Conservation (phyloP, 2,797 vertebrate genomes). For the Intellagama lesueurii region DNA sequence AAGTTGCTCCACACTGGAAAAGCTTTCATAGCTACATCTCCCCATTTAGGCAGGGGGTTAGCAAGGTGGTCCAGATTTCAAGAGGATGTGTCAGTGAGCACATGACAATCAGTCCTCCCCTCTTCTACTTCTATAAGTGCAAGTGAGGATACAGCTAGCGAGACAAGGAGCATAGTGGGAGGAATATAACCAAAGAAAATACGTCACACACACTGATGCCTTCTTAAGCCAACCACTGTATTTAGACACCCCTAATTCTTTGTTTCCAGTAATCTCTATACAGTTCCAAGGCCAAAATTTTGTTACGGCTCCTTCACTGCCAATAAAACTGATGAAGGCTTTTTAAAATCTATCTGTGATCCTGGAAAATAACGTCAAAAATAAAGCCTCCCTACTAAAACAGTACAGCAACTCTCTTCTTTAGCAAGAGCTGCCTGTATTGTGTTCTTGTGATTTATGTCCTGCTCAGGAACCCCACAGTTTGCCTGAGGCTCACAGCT, state of each 20-base stretch:
- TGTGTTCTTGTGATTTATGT: neutral
- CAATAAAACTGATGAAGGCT: no score
- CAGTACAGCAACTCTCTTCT: neutral
- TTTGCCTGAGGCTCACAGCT: conserved; percentile 25
- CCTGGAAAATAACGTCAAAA: neutral
- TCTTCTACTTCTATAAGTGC: neutral
- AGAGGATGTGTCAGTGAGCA: no score
- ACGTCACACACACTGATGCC: neutral
- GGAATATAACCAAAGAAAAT: neutral
- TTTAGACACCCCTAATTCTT: neutral
- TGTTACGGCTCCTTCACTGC: neutral
- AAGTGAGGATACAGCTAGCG: neutral
- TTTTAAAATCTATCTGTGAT: neutral
- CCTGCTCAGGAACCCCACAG: neutral
- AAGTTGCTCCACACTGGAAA: neutral
- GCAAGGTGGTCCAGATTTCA: no score
- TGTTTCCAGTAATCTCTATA: neutral
- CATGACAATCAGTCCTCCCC: no score
- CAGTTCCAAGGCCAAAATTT: neutral
- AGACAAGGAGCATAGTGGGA: neutral
- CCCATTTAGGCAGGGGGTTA: no score
- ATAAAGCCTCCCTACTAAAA: neutral
- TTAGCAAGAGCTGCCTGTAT: neutral
- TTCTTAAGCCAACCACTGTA: neutral
- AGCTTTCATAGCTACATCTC: neutral